These are phyloP conservation scores for Sarcophaga bullata DNA, from an alignment of 1,140 invertebrate species.

Conservation along the genomic window DNA sequence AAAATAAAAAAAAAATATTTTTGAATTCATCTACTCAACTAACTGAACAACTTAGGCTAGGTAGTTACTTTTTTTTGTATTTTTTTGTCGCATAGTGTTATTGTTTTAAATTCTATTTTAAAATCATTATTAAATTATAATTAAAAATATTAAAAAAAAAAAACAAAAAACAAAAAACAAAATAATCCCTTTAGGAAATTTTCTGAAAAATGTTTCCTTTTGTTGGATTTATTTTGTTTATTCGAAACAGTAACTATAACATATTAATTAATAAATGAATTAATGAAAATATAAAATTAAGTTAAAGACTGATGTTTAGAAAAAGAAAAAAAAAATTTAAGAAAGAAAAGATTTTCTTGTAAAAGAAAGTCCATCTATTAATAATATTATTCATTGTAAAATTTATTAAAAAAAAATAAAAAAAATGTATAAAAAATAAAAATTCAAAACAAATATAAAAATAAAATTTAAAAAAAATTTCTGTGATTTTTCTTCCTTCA, in stretches of 20 bases:
- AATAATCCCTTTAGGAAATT: constrained; percentile 4
- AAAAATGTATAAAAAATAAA: background rate
- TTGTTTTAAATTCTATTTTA: background rate
- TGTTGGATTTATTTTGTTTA: background rate
- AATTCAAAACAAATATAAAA: background rate
- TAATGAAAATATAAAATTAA: background rate
- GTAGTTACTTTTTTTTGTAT: too few relatives aligned
- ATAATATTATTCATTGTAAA: background rate
- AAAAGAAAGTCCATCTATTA: background rate
- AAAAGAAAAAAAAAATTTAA: background rate
- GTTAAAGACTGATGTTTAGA: constrained; percentile 26
- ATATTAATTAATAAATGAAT: background rate
- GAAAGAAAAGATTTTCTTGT: background rate
- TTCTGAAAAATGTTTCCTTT: background rate
- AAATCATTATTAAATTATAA: background rate
- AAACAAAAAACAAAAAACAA: background rate
- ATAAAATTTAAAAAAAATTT: too few relatives aligned
- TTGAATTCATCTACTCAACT: too few relatives aligned
- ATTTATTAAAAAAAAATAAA: constrained; percentile 2
- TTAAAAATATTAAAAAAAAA: background rate
- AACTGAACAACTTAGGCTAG: too few relatives aligned
- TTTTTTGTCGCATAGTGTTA: too few relatives aligned
- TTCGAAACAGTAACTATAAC: too few relatives aligned
- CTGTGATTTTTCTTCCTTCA: too few relatives aligned
- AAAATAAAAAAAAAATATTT: too few relatives aligned